Evolutionary conservation across 1,140 invertebrate genomes (phyloP), one percentile per base, ranked within the genome.

Genomic region (Anastatus disparis): DNA sequence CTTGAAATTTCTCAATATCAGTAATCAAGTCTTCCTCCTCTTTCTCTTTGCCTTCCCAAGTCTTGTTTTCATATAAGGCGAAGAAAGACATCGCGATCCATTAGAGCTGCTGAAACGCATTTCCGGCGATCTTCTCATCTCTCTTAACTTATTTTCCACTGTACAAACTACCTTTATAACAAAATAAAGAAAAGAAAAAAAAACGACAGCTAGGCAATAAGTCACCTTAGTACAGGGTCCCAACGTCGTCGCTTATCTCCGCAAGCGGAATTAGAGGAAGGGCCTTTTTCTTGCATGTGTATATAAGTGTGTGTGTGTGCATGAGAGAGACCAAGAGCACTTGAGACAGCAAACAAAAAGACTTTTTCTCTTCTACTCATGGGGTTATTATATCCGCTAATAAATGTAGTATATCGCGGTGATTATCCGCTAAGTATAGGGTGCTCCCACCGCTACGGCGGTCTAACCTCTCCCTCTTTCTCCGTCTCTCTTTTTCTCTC

Each of bases 391-490:
- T 80, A 78, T 75, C 75, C 77, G 78, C 78, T 83, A 84, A 84
- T 83, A 83, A 82, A 81, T 79, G 80, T 78, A 74, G 81, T 84
- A 84, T 82, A 83, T 82, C 80, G 81, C 80, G 79, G 80, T 81
- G 79, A 82, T 84, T 84, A 83, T 82, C 78, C 79, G 74, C 76
- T 84, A 84, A 83, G 79, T 84, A 84, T 83, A 83, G 82, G 81
- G 79, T 84, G 77, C 75, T 73, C 76, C 61, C 63, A 63, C 71
- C 59, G 68, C 74, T 74, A 74, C 73, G 74, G 80, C 74, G 29
- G 27, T 3, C 6, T 3, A 4, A 20, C 22, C 15, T 24, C 58
- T 27, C 10, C 15, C 20, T 46, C 40, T 27, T 2, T 24, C 15
- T 6, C n/a, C 6, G 12, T 13, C 38, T 17, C 15, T 24, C 58